Base-by-base conservation (phyloP, 2,113 vertebrate species). In the Mus pahari region DNA sequence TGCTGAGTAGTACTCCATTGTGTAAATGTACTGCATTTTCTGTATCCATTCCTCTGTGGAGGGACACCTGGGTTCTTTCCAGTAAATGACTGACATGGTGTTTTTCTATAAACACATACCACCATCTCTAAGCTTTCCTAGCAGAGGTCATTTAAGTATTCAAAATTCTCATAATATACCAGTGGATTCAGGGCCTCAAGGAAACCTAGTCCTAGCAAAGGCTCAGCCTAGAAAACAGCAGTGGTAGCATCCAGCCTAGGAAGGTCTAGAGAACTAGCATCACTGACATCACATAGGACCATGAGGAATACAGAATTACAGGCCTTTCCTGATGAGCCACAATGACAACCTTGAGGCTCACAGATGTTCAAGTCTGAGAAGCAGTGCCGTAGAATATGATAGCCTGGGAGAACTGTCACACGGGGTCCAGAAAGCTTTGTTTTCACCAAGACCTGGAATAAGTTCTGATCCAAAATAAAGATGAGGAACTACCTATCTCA, bases 341-440 rank as follows among this genome's bases (percentile, higher is more conserved):
- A 83, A 24, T 53, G 45, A 70, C 50, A 68, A 42, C 17, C 19
- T 17, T 24, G 60, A 13, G 6, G 4, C 7, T 6, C 45, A 11
- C 3, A 36, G 81, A 20, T n/a, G 53, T 13, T 0, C 36, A 70
- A 22, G 17, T 66, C 33, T 71, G 36, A 92, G 48, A 42, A 45
- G 5, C 11, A 14, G 20, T 16, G 1, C 6, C 7, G 1, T 19
- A n/a, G 17, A 3, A n/a, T 2, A 42, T 1, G 12, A 4, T 1
- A 10, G 14, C 53, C 68, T 48, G 19, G 84, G 48, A 81, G 4
- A 71, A 22, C n/a, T 5, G 2, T 19, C 5, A 0, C 4, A 2
- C 66, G 6, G 10, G 2, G 3, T 22, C 42, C 11, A 87, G 48
- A 26, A 68, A 53, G 17, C 3, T 36, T 58, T 31, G 4, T 90